Evolutionary conservation across 2,113 vertebrate species (phyloP).

Genomic region (Halcyon senegalensis): DNA sequence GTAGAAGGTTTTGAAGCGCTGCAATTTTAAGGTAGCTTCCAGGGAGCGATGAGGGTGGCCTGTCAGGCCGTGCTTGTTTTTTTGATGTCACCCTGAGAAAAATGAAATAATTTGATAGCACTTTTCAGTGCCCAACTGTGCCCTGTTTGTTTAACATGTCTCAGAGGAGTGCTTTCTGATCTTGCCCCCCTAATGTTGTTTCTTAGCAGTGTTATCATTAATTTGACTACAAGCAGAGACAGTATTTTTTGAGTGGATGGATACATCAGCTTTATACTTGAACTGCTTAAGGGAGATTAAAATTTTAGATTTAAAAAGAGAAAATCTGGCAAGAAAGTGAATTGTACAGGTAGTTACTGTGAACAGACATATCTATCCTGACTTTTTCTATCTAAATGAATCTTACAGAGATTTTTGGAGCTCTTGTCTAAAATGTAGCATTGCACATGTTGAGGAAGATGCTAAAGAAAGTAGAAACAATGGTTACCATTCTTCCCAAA

Average conservation of each 20-base stretch:
- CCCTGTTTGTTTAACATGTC: neutral
- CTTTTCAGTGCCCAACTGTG: neutral
- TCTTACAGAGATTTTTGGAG: neutral
- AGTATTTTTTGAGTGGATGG: neutral
- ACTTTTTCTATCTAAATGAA: neutral
- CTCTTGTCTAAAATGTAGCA: neutral
- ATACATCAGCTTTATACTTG: neutral
- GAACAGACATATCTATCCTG: neutral
- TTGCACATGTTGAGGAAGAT: neutral
- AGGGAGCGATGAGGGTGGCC: neutral
- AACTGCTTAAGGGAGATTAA: neutral
- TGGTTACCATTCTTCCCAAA: neutral
- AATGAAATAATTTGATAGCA: neutral
- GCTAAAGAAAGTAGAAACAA: neutral
- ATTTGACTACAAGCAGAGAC: neutral
- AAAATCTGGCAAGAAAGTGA: neutral
- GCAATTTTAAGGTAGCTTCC: neutral
- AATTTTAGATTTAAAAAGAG: neutral
- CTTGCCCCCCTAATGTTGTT: neutral
- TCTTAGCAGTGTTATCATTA: neutral
- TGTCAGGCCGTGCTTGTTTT: neutral
- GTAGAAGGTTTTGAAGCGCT: neutral
- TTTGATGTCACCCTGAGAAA: neutral
- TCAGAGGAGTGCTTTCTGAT: neutral
- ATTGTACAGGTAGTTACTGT: neutral